phyloP scores from a whole-genome alignment of 2,113 vertebrate species.

The Albula glossodonta region DNA sequence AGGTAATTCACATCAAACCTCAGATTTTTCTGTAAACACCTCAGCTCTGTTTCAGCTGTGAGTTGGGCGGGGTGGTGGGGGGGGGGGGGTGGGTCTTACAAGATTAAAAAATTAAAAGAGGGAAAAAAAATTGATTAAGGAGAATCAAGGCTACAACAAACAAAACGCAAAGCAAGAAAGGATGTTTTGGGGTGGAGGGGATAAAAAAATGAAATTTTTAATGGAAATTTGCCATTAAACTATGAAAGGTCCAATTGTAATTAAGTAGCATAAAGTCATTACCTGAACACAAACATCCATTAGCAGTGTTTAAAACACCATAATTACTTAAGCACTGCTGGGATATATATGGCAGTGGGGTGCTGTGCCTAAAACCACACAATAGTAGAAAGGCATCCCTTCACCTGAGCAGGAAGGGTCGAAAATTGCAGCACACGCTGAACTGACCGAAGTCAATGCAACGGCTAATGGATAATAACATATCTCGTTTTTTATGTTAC shows the following conservation, averaged over 20 bases:
- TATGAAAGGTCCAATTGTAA: slow-evolving; percentile 12
- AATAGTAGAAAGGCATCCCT: neutral
- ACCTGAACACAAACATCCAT: slow-evolving; percentile 15
- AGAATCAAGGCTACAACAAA: slow-evolving; percentile 13
- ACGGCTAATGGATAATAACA: neutral
- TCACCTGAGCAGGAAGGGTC: neutral
- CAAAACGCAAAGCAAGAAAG: neutral
- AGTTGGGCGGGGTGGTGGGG: neutral
- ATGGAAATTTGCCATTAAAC: slow-evolving; percentile 1
- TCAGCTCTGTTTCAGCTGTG: neutral
- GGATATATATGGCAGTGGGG: neutral
- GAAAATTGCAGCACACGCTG: neutral
- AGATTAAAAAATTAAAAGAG: slow-evolving; percentile 22
- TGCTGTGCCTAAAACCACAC: neutral
- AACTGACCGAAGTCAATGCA: neutral
- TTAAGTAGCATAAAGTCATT: slow-evolving; percentile 26
- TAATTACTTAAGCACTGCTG: slow-evolving; percentile 22
- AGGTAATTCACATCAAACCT: slow-evolving; percentile 44
- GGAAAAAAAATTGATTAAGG: slow-evolving; percentile 8
- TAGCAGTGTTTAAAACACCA: neutral
- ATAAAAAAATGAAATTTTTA: neutral
- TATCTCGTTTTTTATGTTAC: too few relatives aligned
- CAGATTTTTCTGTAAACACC: too few relatives aligned
- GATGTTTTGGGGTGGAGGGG: neutral
- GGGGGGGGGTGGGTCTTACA: neutral